Evolutionary conservation across 2,113 vertebrate species (phyloP), one percentile per base, ranked within the genome.

Genomic region (Thinocorus orbignyianus): DNA sequence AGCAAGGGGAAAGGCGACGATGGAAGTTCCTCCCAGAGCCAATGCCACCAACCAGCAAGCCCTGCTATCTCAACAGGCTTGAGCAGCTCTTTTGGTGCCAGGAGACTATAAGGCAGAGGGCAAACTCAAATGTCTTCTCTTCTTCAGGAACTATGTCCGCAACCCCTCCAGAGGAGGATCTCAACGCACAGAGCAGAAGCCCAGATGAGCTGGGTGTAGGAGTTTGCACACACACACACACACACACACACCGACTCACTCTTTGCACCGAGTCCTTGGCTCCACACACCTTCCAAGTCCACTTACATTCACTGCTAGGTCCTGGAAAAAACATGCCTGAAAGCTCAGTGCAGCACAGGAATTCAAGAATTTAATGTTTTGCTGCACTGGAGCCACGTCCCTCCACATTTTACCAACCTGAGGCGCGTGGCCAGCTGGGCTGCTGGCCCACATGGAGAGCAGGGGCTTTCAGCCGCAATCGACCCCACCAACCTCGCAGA

Each of bases 1-100:
- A 79, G 82, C 0, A 0, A 76, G 82, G n/a, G 18, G 31, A 26
- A 25, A 8, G 33, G 42, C 0, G 0, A 69, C 35, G 25, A 46
- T 3, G 8, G 87, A 7, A 17, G 31, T 1, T 71, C 26, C 30
- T 81, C 33, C 30, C 81, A 28, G n/a, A 66, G 86, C 54, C 69
- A 60, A 18, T 4, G 60, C 54, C 82, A 69, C 82, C 41, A 39
- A 1, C n/a, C 2, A 44, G 51, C 35, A 48, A 28, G 41, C 31
- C 61, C 76, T 62, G 76, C 28, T 13, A 1, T 13, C 28, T 8
- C 83, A 0, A 2, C 12, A 0, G 2, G 25, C 77, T 44, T 10
- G 37, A 72, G 41, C 26, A 31, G 13, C 90, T 54, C 44, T 68
- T 57, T 7, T 4, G 13, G n/a, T 30, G 41, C 68, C 20, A 26